Conservation (phyloP, 2,113 vertebrate species). For the Regulus satrapa region DNA sequence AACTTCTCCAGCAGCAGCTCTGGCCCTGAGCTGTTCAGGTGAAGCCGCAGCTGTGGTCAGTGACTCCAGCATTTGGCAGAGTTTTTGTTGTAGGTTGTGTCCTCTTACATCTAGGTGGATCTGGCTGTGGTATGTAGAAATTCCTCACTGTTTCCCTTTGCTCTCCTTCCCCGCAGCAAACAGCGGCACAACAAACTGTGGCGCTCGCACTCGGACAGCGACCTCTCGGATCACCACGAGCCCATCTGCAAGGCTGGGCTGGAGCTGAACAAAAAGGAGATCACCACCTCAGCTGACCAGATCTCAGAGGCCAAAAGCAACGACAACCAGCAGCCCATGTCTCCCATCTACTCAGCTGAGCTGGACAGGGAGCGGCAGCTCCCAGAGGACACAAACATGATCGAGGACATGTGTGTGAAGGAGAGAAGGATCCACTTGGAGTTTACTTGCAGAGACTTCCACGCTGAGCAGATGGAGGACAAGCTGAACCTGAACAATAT, state of each 20-base stretch:
- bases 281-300: constrained; percentile 83
- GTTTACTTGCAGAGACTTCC: constrained; percentile 68
- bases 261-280: constrained; percentile 80
- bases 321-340: constrained; percentile 69
- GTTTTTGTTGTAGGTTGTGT: neutral
- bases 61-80: neutral
- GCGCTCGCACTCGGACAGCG: constrained; percentile 93
- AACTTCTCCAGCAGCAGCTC: neutral
- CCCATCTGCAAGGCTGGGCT: constrained; percentile 79
- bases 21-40: neutral
- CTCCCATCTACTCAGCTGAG: constrained; percentile 57
- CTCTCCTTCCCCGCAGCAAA: constrained; percentile 78
- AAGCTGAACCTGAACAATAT: constrained; percentile 79
- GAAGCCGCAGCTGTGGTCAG: neutral
- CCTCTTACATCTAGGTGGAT: neutral
- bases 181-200: constrained; percentile 97
- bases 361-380: constrained; percentile 53
- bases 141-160: neutral
- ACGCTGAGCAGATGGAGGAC: constrained; percentile 75
- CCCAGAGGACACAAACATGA: constrained; percentile 32
- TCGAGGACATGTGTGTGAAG: constrained; percentile 41
- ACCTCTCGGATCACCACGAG: constrained; percentile 86
- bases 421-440: constrained; percentile 72
- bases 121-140: neutral
- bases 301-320: constrained; percentile 75